A percentile compares a stretch with the other conserved stretches of the same genome.
Evolutionary conservation across 2,113 vertebrate genomes (phyloP).

Genomic region (Chrysemys picta): DNA sequence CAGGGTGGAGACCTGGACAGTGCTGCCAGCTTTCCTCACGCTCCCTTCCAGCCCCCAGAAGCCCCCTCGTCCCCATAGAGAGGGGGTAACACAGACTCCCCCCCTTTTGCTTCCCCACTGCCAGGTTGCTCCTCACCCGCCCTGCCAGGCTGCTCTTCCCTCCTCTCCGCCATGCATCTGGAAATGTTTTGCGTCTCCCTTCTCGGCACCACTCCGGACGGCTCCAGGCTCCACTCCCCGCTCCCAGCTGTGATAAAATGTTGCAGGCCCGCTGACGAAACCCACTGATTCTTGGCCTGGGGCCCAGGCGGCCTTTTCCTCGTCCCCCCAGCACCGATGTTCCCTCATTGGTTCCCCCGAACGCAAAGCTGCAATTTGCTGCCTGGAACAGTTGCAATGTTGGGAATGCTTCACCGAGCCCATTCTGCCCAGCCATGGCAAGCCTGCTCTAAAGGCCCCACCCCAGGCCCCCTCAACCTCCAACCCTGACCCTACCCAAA

Average conservation of each 20-base stretch:
- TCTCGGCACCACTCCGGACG: background rate
- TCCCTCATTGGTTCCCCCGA: fast-evolving
- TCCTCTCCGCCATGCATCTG: background rate
- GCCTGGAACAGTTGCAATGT: fast-evolving
- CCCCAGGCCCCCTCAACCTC: background rate
- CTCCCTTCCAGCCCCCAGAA: background rate
- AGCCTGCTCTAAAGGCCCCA: background rate
- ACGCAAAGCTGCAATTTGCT: background rate
- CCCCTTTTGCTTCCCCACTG: fast-evolving
- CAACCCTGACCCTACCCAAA: background rate
- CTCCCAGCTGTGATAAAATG: background rate
- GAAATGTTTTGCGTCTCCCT: background rate
- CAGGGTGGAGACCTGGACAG: background rate
- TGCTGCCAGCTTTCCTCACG: background rate
- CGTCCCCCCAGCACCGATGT: fast-evolving
- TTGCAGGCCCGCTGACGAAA: background rate
- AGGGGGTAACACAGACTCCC: background rate
- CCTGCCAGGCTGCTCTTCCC: fast-evolving
- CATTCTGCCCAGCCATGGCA: background rate
- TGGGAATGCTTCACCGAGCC: fast-evolving
- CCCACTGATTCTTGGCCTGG: background rate
- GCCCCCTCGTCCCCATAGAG: background rate
- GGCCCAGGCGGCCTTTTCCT: background rate
- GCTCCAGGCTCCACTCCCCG: background rate
- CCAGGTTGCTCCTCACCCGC: fast-evolving